Conservation (phyloP, 2,888 invertebrate species). For the Graphium colonna region DNA sequence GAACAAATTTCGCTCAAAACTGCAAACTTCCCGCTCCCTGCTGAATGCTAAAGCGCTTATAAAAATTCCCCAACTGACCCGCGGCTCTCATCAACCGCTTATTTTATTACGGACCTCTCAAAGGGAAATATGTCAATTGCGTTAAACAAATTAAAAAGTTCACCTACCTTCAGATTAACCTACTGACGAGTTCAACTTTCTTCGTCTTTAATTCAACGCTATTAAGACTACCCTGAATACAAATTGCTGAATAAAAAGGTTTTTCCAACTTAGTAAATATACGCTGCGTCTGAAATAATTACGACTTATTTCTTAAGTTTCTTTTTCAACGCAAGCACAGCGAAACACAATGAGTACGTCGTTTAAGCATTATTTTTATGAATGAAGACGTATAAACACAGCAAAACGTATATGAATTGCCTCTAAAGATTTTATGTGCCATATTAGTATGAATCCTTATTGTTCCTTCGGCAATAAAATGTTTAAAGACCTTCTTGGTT, state of each 20-base stretch:
- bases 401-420: too few species aligned
- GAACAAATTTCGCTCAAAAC: constrained; percentile 44
- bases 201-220: constrained; percentile 53
- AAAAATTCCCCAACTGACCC: constrained; percentile 55
- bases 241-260: constrained; percentile 27
- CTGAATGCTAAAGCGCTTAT: constrained; percentile 51
- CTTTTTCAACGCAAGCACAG: too few species aligned
- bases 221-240: constrained; percentile 21
- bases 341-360: too few species aligned
- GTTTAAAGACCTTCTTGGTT: too few species aligned
- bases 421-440: too few species aligned
- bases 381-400: too few species aligned
- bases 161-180: constrained; percentile 62
- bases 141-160: constrained; percentile 71
- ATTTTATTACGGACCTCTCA: constrained; percentile 60
- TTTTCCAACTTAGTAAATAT: constrained; percentile 26
- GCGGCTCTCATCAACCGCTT: constrained; percentile 36
- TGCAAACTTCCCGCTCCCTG: constrained; percentile 39
- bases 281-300: not conserved
- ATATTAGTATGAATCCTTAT: not conserved
- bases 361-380: too few species aligned
- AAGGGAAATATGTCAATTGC: constrained; percentile 70
- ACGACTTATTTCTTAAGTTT: not conserved
- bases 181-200: constrained; percentile 63
- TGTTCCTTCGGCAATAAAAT: not conserved